Percentiles rank a stretch among this genome's conserved stretches.
Conservation (phyloP, 2,888 invertebrate species). For the Euspilapteryx auroguttella region DNA sequence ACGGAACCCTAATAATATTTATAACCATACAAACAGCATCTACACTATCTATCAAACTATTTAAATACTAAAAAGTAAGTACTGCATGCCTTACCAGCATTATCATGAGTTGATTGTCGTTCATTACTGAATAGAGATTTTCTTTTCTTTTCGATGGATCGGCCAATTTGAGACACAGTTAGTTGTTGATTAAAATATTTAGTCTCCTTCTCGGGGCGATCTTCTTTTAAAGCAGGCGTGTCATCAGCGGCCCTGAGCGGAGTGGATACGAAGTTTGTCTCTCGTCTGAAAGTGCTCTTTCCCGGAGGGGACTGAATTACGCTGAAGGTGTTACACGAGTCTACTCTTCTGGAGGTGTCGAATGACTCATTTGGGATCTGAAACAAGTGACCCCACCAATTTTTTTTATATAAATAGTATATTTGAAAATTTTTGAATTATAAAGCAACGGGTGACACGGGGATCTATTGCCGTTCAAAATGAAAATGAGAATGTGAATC, state of each 20-base stretch:
- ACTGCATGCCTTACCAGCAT: conserved; percentile 13
- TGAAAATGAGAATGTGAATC: no score
- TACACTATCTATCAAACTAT: conserved; percentile 11
- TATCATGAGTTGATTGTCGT: conserved; percentile 10
- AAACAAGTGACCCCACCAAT: no score
- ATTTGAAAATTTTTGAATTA: no score
- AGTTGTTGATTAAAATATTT: conserved; percentile 15
- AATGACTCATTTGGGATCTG: no score
- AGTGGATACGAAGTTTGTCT: conserved; percentile 16
- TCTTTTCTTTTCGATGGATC: conserved; percentile 20
- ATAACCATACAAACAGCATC: conserved; percentile 6
- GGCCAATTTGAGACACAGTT: conserved; percentile 15
- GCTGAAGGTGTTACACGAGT: conserved; percentile 10
- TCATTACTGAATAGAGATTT: conserved; percentile 23
- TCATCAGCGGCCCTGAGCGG: conserved; percentile 11
- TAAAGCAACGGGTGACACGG: no score
- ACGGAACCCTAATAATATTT: no score
- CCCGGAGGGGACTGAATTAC: conserved; percentile 14
- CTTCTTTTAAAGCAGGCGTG: neutral
- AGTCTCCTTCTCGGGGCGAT: conserved; percentile 13
- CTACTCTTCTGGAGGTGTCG: no score
- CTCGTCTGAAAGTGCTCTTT: conserved; percentile 14
- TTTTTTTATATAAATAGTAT: no score
- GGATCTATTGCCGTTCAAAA: no score
- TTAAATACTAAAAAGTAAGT: no score